phyloP scores from a whole-genome alignment of 2,797 vertebrate species.

The Sphenodon punctatus region DNA sequence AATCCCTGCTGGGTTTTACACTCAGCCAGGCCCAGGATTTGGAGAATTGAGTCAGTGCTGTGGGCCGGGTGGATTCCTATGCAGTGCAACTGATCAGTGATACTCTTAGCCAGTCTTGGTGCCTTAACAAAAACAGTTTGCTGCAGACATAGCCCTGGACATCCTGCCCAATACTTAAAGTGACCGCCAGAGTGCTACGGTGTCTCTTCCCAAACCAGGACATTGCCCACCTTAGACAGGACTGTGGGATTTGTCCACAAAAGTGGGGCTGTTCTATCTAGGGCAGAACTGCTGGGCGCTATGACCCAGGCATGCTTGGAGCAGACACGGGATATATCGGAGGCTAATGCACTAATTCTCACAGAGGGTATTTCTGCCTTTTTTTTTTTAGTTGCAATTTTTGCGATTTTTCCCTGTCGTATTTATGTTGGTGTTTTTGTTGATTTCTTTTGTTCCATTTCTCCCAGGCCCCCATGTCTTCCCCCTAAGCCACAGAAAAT shows the following conservation, averaged over 20 bases:
- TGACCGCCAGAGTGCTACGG: too few species aligned
- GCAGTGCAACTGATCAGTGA: accelerated
- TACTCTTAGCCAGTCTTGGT: background rate
- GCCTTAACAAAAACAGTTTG: too few species aligned
- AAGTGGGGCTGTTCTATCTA: too few species aligned
- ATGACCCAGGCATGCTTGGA: too few species aligned
- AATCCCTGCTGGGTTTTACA: background rate
- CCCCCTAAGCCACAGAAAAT: conserved; percentile 99
- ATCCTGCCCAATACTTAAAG: too few species aligned
- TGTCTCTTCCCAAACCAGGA: too few species aligned
- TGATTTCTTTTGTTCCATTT: conserved; percentile 79
- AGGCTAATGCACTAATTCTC: accelerated
- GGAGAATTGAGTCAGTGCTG: background rate
- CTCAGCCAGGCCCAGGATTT: background rate
- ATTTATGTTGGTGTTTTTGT: conserved; percentile 73
- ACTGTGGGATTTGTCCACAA: too few species aligned
- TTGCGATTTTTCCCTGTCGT: conserved; percentile 58
- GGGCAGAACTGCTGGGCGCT: too few species aligned
- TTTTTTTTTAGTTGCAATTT: background rate
- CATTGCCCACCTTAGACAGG: too few species aligned
- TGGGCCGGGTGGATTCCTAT: accelerated
- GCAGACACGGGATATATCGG: accelerated
- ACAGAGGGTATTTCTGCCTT: background rate
- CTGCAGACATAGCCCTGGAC: too few species aligned
- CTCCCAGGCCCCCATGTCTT: conserved; percentile 95